phyloP scores from a whole-genome alignment of 2,113 vertebrate genomes.

The Dolichotis patagonum region DNA sequence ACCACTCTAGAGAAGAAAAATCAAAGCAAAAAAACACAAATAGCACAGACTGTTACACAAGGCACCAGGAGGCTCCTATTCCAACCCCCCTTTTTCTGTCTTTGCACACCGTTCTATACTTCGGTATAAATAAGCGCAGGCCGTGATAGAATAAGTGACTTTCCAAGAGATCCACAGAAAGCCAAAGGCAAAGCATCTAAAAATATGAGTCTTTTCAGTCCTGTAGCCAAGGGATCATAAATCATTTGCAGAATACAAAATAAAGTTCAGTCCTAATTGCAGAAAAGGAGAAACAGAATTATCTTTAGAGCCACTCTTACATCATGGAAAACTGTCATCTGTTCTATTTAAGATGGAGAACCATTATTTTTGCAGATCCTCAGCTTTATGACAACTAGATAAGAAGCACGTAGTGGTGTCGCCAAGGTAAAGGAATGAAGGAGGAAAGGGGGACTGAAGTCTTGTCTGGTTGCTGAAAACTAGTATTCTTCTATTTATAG shows the following conservation, averaged over 20 bases:
- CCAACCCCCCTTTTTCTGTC: neutral
- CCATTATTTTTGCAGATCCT: neutral
- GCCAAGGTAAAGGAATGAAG: neutral
- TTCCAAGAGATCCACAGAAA: neutral
- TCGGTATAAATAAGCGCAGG: neutral
- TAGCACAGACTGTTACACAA: neutral
- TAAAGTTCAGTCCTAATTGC: constrained; percentile 14
- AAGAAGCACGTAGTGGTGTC: neutral
- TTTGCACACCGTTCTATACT: neutral
- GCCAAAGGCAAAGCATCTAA: constrained; percentile 37
- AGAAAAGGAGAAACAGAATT: neutral
- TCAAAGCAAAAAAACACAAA: neutral
- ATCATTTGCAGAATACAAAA: constrained; percentile 61
- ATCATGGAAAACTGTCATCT: constrained; percentile 18
- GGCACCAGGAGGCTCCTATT: rapidly evolving
- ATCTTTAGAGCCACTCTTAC: neutral
- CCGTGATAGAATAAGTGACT: neutral
- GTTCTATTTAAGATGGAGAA: neutral
- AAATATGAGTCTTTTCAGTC: neutral
- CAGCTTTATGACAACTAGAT: neutral
- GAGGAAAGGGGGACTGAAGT: neutral
- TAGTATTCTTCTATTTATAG: neutral
- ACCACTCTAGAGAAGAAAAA: neutral
- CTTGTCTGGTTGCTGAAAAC: neutral
- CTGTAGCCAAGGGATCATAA: constrained; percentile 31